A percentile compares a stretch with the other conserved stretches of the same genome.
These are phyloP conservation scores for Sisyra nigra DNA, from an alignment of 2,888 invertebrate species.

Conservation along the genomic window DNA sequence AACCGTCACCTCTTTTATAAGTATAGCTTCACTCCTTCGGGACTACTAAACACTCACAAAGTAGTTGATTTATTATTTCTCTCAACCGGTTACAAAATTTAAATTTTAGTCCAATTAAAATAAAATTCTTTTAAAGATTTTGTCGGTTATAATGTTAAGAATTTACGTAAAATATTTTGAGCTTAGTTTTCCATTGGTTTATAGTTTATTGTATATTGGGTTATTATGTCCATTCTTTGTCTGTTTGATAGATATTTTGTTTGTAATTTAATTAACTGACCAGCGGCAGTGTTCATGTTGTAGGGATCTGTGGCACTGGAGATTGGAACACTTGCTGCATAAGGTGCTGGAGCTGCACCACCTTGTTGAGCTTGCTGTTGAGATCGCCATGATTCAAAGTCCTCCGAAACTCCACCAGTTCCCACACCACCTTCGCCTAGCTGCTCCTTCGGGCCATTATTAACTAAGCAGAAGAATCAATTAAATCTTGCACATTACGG, in stretches of 20 bases:
- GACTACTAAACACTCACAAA: too few relatives aligned
- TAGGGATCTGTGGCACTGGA: conserved; percentile 56
- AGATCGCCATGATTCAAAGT: conserved; percentile 64
- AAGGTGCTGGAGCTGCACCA: conserved; percentile 29
- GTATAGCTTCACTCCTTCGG: too few relatives aligned
- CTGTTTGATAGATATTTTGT: not conserved
- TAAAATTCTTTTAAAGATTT: too few relatives aligned
- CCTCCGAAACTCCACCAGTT: conserved; percentile 29
- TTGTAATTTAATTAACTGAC: conserved; percentile 18
- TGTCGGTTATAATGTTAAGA: too few relatives aligned
- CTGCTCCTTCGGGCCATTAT: conserved; percentile 67
- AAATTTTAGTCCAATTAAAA: too few relatives aligned
- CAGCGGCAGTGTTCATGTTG: conserved; percentile 43
- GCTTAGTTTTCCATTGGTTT: too few relatives aligned
- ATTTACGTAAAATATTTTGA: too few relatives aligned
- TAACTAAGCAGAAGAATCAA: conserved; percentile 29
- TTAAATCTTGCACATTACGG: not conserved
- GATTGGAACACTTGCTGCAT: conserved; percentile 35
- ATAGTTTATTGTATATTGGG: too few relatives aligned
- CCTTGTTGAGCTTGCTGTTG: conserved; percentile 48
- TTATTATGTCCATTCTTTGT: too few relatives aligned
- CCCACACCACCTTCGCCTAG: conserved; percentile 55
- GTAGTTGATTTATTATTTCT: too few relatives aligned
- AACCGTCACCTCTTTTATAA: too few relatives aligned
- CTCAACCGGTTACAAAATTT: too few relatives aligned